These are phyloP conservation scores for Ceyx melanurus DNA, from an alignment of 2,113 vertebrate species.

Conservation along the genomic window DNA sequence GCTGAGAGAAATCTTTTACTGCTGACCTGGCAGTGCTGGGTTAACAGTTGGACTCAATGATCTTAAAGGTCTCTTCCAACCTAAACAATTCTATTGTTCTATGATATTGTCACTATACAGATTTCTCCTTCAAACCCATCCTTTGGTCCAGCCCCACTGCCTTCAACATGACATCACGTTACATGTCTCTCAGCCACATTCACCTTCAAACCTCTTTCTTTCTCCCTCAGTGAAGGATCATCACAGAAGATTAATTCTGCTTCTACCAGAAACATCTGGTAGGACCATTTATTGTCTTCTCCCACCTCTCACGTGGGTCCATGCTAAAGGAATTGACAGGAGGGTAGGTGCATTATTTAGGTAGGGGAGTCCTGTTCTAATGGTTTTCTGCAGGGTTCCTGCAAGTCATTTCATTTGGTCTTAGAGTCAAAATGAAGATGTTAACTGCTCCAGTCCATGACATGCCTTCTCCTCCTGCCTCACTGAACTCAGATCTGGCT, in stretches of 20 bases:
- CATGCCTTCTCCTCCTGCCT: neutral
- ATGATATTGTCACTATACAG: no score
- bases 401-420: neutral
- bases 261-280: neutral
- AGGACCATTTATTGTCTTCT: neutral
- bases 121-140: neutral
- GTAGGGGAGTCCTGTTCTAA: neutral
- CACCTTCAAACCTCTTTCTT: neutral
- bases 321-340: neutral
- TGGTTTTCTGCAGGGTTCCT: neutral
- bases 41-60: no score
- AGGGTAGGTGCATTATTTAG: neutral
- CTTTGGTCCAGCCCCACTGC: neutral
- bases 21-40: no score
- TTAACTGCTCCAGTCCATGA: neutral
- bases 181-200: neutral
- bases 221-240: neutral
- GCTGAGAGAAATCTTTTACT: neutral
- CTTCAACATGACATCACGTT: neutral
- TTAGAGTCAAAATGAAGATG: neutral
- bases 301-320: neutral
- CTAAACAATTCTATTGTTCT: no score
- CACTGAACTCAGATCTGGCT: neutral
- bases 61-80: no score
- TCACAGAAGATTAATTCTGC: neutral